Evolutionary conservation across 2,113 vertebrate genomes (phyloP).

Genomic region (Dinomys branickii): DNA sequence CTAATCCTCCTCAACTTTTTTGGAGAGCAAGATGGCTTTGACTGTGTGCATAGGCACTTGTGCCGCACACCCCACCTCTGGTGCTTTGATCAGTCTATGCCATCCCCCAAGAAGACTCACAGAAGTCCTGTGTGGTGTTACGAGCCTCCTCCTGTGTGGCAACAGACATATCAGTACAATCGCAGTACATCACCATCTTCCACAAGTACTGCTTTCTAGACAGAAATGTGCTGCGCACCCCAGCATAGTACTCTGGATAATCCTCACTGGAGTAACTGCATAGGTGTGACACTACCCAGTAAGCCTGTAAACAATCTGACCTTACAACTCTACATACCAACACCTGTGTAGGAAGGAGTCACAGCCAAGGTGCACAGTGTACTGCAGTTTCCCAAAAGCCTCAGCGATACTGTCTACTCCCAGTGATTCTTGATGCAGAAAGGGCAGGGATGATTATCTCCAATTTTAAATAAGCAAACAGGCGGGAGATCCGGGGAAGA

Average conservation of each 20-base stretch:
- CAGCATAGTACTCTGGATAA: neutral
- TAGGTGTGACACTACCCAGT: neutral
- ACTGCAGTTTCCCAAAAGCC: neutral
- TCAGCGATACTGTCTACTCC: neutral
- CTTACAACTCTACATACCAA: neutral
- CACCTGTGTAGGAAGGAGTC: neutral
- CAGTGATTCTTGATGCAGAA: neutral
- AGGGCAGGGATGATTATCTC: neutral
- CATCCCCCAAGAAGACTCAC: neutral
- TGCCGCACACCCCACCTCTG: neutral
- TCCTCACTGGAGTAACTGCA: neutral
- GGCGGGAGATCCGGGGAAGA: too few relatives aligned
- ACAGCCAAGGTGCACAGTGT: neutral
- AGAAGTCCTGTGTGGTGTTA: neutral
- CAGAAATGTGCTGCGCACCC: neutral
- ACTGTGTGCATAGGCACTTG: too few relatives aligned
- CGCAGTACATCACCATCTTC: neutral
- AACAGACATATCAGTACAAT: neutral
- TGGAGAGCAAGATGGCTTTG: neutral
- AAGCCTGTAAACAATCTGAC: neutral
- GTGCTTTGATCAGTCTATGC: neutral
- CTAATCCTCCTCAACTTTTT: neutral
- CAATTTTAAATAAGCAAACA: neutral
- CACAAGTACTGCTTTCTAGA: neutral
- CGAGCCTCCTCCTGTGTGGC: neutral